Percentiles rank a stretch among this genome's conserved stretches.
These are phyloP conservation scores for Phataginus tetradactyla DNA, from an alignment of 2,797 vertebrate genomes.

Conservation along the genomic window DNA sequence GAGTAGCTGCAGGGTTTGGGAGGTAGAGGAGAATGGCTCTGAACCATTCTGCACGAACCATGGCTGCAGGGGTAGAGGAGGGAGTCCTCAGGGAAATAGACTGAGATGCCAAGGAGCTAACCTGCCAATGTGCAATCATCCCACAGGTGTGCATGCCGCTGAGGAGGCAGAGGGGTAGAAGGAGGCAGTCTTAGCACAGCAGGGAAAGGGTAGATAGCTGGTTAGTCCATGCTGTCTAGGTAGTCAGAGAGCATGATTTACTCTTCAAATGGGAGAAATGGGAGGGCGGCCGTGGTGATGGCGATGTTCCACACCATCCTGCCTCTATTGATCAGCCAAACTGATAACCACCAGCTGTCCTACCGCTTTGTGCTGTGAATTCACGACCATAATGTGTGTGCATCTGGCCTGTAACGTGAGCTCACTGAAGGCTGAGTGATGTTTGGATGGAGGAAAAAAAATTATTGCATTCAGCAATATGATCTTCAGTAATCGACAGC, in stretches of 20 bases:
- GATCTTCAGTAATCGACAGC: conserved; percentile 71
- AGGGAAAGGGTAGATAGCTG: neutral
- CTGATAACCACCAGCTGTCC: conserved; percentile 40
- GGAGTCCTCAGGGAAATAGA: neutral
- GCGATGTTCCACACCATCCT: neutral
- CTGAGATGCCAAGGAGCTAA: neutral
- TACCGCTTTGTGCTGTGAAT: neutral
- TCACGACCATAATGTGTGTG: conserved; percentile 42
- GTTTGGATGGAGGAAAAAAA: conserved; percentile 46
- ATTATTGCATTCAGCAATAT: conserved; percentile 59
- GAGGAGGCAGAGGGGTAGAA: neutral
- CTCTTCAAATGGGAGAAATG: neutral
- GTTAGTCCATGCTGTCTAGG: neutral
- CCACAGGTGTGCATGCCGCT: neutral
- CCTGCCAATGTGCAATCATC: neutral
- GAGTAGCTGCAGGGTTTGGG: neutral
- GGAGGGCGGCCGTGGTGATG: fast-evolving
- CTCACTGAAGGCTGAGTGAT: conserved; percentile 37
- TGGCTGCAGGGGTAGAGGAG: too few relatives aligned
- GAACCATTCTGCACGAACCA: neutral
- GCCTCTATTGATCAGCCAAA: conserved; percentile 42
- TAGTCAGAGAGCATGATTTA: neutral
- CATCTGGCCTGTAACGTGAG: conserved; percentile 58
- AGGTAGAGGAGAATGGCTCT: neutral
- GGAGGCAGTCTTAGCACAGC: neutral